Evolutionary conservation across 2,113 vertebrate genomes (phyloP).

Genomic region (Heterotis niloticus): DNA sequence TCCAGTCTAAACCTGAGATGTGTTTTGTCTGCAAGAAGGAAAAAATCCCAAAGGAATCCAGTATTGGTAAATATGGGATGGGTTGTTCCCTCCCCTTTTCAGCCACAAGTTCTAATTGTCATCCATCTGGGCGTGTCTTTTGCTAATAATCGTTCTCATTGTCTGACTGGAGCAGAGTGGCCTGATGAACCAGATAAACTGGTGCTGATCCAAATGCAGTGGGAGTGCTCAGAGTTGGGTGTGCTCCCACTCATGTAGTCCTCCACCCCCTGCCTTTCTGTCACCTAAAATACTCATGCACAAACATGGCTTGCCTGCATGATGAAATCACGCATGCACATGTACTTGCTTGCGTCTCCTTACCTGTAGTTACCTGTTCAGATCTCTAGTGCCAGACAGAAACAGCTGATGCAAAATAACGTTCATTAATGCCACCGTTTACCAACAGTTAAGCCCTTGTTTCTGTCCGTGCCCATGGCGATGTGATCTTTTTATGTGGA

Average conservation of each 20-base stretch:
- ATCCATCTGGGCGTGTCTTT: background rate
- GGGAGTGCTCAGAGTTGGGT: background rate
- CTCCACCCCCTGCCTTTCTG: background rate
- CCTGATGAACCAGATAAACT: background rate
- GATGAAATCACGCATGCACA: no score
- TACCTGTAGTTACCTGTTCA: no score
- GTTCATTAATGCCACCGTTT: no score
- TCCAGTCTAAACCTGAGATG: background rate
- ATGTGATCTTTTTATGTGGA: no score
- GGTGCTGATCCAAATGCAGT: background rate
- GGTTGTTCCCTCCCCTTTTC: background rate
- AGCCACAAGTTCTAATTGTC: background rate
- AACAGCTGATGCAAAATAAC: no score
- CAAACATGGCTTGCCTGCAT: no score
- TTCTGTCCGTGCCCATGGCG: no score
- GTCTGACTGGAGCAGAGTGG: background rate
- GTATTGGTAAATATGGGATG: background rate
- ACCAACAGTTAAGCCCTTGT: no score
- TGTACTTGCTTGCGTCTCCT: no score
- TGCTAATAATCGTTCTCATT: background rate
- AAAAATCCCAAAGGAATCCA: no score
- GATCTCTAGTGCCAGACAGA: no score
- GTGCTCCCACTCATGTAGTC: background rate
- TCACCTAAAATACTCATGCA: no score
- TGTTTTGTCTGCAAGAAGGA: background rate